Percentiles rank a stretch among this genome's conserved stretches.
Evolutionary conservation across 2,888 invertebrate species (phyloP).

Genomic region (Auanema freiburgensis): DNA sequence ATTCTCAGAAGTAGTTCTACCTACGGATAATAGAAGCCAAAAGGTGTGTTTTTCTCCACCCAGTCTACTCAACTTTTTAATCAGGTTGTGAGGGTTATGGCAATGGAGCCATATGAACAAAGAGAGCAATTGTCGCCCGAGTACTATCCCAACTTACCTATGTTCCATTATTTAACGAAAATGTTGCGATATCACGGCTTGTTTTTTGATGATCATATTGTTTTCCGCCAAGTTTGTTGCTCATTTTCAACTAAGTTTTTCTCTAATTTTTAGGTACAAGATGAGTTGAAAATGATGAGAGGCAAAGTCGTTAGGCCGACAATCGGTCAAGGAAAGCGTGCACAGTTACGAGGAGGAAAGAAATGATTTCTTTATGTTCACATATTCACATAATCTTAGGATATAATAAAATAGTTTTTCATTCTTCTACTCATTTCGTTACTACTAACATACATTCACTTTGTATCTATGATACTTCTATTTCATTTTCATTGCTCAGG

Average conservation of each 20-base stretch:
- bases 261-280: constrained; percentile 35
- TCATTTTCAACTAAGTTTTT: constrained; percentile 1
- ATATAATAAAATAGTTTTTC: no score
- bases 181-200: constrained; percentile 60
- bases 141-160: constrained; percentile 62
- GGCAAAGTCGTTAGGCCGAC: constrained; percentile 58
- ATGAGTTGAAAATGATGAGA: constrained; percentile 56
- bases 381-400: not conserved
- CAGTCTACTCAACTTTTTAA: constrained; percentile 7
- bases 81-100: constrained; percentile 58
- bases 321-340: constrained; percentile 61
- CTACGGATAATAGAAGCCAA: constrained; percentile 51
- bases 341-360: constrained; percentile 51
- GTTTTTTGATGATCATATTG: constrained; percentile 62
- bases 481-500: no score
- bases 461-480: no score
- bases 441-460: no score
- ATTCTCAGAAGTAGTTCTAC: constrained; percentile 47
- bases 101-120: constrained; percentile 54
- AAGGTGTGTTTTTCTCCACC: constrained; percentile 29
- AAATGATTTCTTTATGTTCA: constrained; percentile 18
- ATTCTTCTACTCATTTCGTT: no score
- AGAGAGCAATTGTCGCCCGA: constrained; percentile 53
- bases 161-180: constrained; percentile 64
- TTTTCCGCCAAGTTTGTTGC: constrained; percentile 51